Conservation (phyloP, 2,888 invertebrate genomes). For the Trissolcus brochymenae region DNA sequence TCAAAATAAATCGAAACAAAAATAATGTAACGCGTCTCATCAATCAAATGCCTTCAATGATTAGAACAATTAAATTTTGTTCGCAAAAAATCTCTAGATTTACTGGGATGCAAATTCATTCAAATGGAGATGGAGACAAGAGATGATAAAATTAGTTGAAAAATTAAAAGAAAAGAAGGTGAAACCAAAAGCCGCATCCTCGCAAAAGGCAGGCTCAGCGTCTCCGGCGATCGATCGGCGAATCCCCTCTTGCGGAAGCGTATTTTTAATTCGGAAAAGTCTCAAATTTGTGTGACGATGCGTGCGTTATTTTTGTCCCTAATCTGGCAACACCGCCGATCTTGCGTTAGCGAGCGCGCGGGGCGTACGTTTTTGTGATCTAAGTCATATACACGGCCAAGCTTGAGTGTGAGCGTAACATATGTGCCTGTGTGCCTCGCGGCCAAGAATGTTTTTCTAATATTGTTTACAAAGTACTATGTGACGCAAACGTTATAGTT, state of each 20-base stretch:
- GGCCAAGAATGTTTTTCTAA: slow-evolving; percentile 61
- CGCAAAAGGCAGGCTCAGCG: no score
- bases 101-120: no score
- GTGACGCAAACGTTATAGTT: slow-evolving; percentile 60
- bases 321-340: slow-evolving; percentile 56
- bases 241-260: slow-evolving; percentile 20
- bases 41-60: no score
- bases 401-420: slow-evolving; percentile 4
- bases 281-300: slow-evolving; percentile 25
- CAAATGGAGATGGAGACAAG: no score
- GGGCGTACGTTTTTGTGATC: slow-evolving; percentile 22
- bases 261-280: slow-evolving; percentile 39
- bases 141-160: no score
- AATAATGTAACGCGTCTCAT: no score
- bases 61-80: no score
- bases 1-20: no score
- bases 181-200: no score
- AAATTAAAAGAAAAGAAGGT: no score
- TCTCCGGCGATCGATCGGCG: no score
- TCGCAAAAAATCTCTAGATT: no score
- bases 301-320: slow-evolving; percentile 45
- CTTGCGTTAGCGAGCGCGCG: slow-evolving; percentile 40
- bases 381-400: neutral
- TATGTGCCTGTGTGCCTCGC: slow-evolving; percentile 33
- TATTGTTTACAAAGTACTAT: slow-evolving; percentile 56